Evolutionary conservation across 2,113 vertebrate species (phyloP).

Genomic region (Pyxicephalus adspersus): DNA sequence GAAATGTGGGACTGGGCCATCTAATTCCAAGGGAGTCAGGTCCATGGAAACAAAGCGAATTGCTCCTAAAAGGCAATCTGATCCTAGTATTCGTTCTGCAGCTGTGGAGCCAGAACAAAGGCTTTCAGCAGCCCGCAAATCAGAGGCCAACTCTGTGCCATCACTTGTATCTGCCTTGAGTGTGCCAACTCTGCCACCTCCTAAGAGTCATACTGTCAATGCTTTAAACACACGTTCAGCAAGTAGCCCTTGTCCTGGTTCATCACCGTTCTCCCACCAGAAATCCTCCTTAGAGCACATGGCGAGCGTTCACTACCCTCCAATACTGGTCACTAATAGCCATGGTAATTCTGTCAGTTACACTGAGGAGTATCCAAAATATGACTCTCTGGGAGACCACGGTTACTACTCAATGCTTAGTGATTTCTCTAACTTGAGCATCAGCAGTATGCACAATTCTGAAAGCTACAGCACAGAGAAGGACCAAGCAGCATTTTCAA

Average conservation of each 20-base stretch:
- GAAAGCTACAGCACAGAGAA: constrained; percentile 93
- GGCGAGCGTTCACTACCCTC: constrained; percentile 93
- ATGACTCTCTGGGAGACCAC: constrained; percentile 91
- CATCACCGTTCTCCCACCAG: constrained; percentile 89
- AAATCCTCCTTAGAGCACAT: constrained; percentile 92
- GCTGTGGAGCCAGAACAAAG: constrained; percentile 90
- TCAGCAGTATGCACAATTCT: constrained; percentile 87
- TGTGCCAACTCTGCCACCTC: constrained; percentile 90
- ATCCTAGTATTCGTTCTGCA: constrained; percentile 94
- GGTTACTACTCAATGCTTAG: constrained; percentile 96
- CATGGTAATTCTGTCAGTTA: constrained; percentile 91
- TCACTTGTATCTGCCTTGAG: constrained; percentile 96
- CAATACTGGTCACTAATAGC: constrained; percentile 96
- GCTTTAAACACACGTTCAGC: constrained; percentile 97
- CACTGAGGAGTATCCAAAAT: constrained; percentile 91
- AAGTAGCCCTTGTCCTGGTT: constrained; percentile 95
- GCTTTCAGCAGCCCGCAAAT: constrained; percentile 83
- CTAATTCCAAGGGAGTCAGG: constrained; percentile 79
- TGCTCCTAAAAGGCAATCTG: constrained; percentile 94
- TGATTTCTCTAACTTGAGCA: constrained; percentile 93
- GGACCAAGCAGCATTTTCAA: constrained; percentile 83
- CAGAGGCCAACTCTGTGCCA: constrained; percentile 93
- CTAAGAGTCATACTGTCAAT: constrained; percentile 93
- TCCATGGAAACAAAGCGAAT: constrained; percentile 89
- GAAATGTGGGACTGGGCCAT: constrained; percentile 82